Conservation (phyloP, 2,113 vertebrate species). For the Aptenodytes patagonicus region DNA sequence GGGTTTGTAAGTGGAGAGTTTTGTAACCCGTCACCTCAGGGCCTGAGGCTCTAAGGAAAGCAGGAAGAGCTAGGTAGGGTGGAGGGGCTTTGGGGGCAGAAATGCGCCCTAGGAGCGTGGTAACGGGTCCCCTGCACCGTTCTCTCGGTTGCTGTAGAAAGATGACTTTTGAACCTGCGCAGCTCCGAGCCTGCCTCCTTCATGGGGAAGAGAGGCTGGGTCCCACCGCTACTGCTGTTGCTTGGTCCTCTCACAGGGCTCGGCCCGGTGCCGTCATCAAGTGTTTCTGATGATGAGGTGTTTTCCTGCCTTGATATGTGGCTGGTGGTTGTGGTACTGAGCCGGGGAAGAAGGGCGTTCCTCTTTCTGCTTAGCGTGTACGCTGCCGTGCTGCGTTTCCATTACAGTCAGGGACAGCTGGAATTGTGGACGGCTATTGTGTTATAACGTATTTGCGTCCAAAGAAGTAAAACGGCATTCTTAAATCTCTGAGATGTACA, state of each 20-base stretch:
- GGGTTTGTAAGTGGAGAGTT: not conserved
- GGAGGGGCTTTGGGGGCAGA: not conserved
- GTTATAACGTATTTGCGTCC: not conserved
- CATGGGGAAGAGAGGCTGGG: rapidly evolving
- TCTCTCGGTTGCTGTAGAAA: not conserved
- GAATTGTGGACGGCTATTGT: rapidly evolving
- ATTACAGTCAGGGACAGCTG: rapidly evolving
- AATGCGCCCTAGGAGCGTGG: rapidly evolving
- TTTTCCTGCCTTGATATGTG: rapidly evolving
- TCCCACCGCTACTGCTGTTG: rapidly evolving
- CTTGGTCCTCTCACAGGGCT: too few species aligned
- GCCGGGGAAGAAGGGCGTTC: not conserved
- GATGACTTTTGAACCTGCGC: rapidly evolving
- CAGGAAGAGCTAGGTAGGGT: not conserved
- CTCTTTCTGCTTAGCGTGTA: rapidly evolving
- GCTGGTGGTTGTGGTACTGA: not conserved
- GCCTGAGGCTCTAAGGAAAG: not conserved
- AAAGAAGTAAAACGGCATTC: not conserved
- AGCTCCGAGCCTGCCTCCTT: rapidly evolving
- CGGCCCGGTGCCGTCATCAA: too few species aligned
- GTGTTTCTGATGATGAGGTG: rapidly evolving
- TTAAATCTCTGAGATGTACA: not conserved
- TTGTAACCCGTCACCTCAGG: not conserved
- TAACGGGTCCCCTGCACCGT: rapidly evolving
- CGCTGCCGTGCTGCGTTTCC: rapidly evolving